These are phyloP conservation scores for Odontophorus gujanensis DNA, from an alignment of 2,113 vertebrate species.

Conservation along the genomic window DNA sequence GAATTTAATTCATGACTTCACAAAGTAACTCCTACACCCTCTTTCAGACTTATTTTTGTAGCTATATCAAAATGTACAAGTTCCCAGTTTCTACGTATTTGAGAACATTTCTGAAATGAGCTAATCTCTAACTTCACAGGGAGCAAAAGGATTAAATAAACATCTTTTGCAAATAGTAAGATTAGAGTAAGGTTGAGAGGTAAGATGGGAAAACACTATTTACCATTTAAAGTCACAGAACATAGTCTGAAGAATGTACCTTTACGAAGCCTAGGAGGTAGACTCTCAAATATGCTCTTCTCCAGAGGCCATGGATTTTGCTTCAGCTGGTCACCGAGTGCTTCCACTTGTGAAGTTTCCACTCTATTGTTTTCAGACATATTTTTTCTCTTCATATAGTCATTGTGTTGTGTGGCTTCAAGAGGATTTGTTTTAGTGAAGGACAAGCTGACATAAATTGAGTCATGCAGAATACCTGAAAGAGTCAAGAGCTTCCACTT, in stretches of 20 bases:
- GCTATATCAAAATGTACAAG: background rate
- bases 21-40: background rate
- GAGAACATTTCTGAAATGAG: background rate
- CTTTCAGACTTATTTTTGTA: background rate
- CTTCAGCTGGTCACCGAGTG: constrained; percentile 60
- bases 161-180: background rate
- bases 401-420: background rate
- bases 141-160: background rate
- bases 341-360: constrained; percentile 3
- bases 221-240: background rate
- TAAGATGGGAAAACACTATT: background rate
- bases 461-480: constrained; percentile 81
- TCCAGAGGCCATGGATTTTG: constrained; percentile 82
- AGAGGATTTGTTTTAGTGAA: constrained; percentile 13
- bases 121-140: background rate
- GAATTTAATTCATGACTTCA: background rate
- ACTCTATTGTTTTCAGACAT: background rate
- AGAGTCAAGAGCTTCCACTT: background rate
- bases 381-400: background rate
- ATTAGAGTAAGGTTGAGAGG: background rate
- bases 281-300: constrained; percentile 73
- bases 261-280: constrained; percentile 82
- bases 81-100: background rate
- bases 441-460: constrained; percentile 34
- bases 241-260: constrained; percentile 70